A percentile compares a stretch with the other conserved stretches of the same genome.
These are phyloP conservation scores for Parnassius orleans DNA, from an alignment of 2,888 invertebrate species.

Conservation along the genomic window DNA sequence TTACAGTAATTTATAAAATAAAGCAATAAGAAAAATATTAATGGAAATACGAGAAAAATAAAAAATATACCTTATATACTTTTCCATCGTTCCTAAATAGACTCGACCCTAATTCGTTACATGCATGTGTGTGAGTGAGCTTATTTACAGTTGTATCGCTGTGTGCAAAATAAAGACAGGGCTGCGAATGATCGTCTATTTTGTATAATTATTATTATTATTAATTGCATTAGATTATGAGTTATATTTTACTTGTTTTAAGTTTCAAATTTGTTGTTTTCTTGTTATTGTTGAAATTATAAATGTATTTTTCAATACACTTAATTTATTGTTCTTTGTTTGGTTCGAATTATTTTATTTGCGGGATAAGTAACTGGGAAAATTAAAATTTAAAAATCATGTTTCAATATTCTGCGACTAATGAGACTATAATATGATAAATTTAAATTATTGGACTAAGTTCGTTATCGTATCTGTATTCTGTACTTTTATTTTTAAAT, in stretches of 20 bases:
- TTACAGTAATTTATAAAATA: background rate
- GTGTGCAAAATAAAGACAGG: conserved; percentile 58
- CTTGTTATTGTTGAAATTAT: too few species aligned
- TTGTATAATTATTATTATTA: conserved; percentile 25
- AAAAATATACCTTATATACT: conserved; percentile 35
- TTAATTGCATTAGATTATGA: background rate
- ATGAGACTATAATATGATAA: too few species aligned
- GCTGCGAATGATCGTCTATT: conserved; percentile 36
- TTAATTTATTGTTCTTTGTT: too few species aligned
- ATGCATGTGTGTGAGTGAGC: conserved; percentile 51
- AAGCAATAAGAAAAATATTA: conserved; percentile 13
- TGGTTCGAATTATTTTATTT: too few species aligned
- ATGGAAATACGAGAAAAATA: conserved; percentile 22
- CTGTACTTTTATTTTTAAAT: too few species aligned
- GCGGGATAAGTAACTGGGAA: too few species aligned
- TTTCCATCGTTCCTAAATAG: conserved; percentile 44
- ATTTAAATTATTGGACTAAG: too few species aligned
- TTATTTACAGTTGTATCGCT: conserved; percentile 34
- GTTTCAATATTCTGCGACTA: too few species aligned
- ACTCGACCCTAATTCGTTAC: conserved; percentile 73
- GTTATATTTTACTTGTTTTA: background rate
- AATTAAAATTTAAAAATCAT: too few species aligned
- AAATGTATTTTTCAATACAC: too few species aligned
- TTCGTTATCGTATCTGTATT: too few species aligned
- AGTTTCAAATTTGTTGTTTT: background rate